Evolutionary conservation across 2,888 invertebrate genomes (phyloP).

Genomic region (Drosophila sordidapex): DNA sequence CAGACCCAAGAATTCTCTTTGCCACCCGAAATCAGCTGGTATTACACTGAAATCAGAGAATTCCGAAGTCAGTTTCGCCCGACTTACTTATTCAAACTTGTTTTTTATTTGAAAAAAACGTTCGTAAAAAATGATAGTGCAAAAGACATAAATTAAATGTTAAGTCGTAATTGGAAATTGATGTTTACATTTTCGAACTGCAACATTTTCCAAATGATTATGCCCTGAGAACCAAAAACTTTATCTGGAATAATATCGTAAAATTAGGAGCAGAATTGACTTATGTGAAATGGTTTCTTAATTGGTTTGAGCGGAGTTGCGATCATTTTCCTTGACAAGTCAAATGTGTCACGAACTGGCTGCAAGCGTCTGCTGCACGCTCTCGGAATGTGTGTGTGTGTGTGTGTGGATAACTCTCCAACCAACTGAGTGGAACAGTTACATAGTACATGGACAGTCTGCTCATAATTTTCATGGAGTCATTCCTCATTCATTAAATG

Average conservation of each 20-base stretch:
- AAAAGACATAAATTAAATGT: not conserved
- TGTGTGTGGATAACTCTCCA: constrained; percentile 3
- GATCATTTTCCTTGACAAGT: not conserved
- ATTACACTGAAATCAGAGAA: not conserved
- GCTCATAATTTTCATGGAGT: constrained; percentile 52
- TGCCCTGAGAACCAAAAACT: not conserved
- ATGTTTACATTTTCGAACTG: not conserved
- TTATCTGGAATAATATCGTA: not conserved
- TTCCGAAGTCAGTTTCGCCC: not conserved
- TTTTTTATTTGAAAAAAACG: not conserved
- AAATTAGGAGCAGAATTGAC: not conserved
- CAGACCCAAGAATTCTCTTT: not conserved
- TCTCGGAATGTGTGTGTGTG: not conserved
- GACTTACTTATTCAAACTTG: not conserved
- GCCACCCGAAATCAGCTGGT: not conserved
- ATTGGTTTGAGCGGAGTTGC: not conserved
- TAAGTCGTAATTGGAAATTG: not conserved
- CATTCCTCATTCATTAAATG: constrained; percentile 68
- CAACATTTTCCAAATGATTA: not conserved
- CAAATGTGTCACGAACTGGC: not conserved
- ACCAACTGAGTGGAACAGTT: constrained; percentile 9
- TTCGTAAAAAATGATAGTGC: not conserved
- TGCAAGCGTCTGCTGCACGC: not conserved
- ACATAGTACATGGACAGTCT: not conserved
- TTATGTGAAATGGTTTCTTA: not conserved